Percentiles rank a stretch among this genome's conserved stretches.
phyloP scores from a whole-genome alignment of 2,888 invertebrate genomes.

The Megamerina dolium region DNA sequence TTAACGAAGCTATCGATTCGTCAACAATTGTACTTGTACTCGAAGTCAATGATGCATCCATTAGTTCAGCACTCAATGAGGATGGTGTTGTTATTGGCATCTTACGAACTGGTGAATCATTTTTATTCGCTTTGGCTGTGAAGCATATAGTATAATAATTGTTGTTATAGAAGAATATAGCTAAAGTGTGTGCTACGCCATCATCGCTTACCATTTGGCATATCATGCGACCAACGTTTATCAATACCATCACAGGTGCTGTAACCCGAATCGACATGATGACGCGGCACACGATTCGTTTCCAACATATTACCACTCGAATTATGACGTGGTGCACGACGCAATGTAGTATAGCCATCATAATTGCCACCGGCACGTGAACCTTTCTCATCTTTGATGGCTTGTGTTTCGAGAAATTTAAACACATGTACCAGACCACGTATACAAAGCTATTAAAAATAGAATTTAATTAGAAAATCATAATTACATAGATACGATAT shows the following conservation, averaged over 20 bases:
- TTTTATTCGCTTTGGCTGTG: conserved; percentile 27
- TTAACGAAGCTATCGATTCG: conserved; percentile 30
- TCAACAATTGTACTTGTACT: conserved; percentile 42
- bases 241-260: conserved; percentile 79
- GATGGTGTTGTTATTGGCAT: conserved; percentile 33
- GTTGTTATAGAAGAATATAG: too few relatives aligned
- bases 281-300: conserved; percentile 46
- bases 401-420: conserved; percentile 87
- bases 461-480: not conserved
- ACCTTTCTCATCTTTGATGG: conserved; percentile 58
- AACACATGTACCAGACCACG: conserved; percentile 92
- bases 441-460: conserved; percentile 56
- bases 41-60: conserved; percentile 42
- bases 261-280: conserved; percentile 85
- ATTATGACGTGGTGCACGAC: conserved; percentile 43
- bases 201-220: conserved; percentile 38
- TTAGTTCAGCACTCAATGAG: conserved; percentile 31
- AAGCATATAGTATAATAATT: too few relatives aligned
- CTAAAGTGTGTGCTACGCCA: too few relatives aligned
- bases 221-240: conserved; percentile 79
- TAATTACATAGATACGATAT: not conserved
- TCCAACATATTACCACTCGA: conserved; percentile 41
- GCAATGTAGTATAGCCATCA: conserved; percentile 47
- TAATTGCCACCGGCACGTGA: conserved; percentile 45
- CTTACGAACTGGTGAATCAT: conserved; percentile 34